These are phyloP conservation scores for Zosterops pallidus DNA, from an alignment of 2,113 vertebrate species.

Conservation along the genomic window DNA sequence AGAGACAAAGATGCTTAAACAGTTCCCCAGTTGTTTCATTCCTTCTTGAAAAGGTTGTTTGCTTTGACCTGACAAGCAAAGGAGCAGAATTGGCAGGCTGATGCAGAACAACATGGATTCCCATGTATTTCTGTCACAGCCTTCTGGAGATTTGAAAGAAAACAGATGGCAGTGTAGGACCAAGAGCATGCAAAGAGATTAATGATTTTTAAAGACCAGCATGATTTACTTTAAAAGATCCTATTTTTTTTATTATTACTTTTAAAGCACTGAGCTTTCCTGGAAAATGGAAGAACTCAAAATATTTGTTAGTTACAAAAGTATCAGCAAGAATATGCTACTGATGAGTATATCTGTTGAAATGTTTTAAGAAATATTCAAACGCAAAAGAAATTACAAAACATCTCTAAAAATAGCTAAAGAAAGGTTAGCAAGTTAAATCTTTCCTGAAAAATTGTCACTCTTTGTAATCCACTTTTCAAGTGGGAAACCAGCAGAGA, in stretches of 20 bases:
- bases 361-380: not conserved
- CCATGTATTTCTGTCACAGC: not conserved
- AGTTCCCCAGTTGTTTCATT: not conserved
- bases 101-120: slow-evolving; percentile 27
- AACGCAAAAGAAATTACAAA: not conserved
- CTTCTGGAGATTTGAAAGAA: slow-evolving; percentile 43
- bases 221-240: slow-evolving; percentile 10
- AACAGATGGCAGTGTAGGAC: slow-evolving; percentile 45
- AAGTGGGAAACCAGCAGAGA: not conserved
- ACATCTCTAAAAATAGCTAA: not conserved
- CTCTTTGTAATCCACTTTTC: not conserved
- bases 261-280: not conserved
- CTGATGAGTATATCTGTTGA: not conserved
- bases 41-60: slow-evolving; percentile 5
- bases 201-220: slow-evolving; percentile 38
- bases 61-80: not conserved
- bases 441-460: not conserved
- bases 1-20: not conserved
- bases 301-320: not conserved
- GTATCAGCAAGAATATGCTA: not conserved
- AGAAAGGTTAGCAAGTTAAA: not conserved
- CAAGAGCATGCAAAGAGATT: not conserved
- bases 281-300: not conserved
- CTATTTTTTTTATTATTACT: not conserved
- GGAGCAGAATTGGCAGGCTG: not conserved